Base-by-base conservation (phyloP, 2,888 invertebrate genomes). In the Ypsolopha sequella region DNA sequence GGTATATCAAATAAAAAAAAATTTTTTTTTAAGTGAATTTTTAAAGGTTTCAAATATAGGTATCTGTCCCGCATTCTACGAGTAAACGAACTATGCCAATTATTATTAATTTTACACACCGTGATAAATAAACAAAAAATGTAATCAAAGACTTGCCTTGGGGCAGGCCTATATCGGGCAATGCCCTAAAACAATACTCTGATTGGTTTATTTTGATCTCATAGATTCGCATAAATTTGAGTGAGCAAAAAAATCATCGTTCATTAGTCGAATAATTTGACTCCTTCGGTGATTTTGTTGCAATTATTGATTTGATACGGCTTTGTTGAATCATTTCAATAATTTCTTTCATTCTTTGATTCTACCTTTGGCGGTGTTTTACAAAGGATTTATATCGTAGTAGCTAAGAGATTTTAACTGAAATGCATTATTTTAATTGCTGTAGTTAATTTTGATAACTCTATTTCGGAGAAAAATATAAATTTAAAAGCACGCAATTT, bases 271-370 rank as follows among this genome's bases (percentile, higher is more conserved):
- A 44, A 50, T 46, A 9, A 45, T 13, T 39, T 38, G 36, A 45
- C 9, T 62, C 72, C 75, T 72, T 66, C 68, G 60, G 66, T 75
- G 66, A 62, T 80, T 82, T 58, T 58, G 71, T 84, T 82, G 81
- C 80, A 76, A 77, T 75, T 71, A 71, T 79, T 81, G 56, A 78
- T 82, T 84, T 80, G 63, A 71, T 60, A 75, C 66, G 65, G 81
- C 80, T 82, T 80, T 65, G 65, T 80, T 61, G 58, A 66, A 70
- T 67, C 66, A 65, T 68, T 72, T 70, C 71, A 68, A 69, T 66
- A 62, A 63, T 53, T 41, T 45, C 48, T 41, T 49, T 49, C 34
- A 36, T 47, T 36, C 13, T 11, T n/a, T 14, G 7, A 36, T 36
- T 47, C 6, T 0, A 36, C 7, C 43, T 11, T 43, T 43, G 24